Evolutionary conservation across 2,113 vertebrate genomes (phyloP), one percentile per base, ranked within the genome.

Genomic region (Proteles cristata): DNA sequence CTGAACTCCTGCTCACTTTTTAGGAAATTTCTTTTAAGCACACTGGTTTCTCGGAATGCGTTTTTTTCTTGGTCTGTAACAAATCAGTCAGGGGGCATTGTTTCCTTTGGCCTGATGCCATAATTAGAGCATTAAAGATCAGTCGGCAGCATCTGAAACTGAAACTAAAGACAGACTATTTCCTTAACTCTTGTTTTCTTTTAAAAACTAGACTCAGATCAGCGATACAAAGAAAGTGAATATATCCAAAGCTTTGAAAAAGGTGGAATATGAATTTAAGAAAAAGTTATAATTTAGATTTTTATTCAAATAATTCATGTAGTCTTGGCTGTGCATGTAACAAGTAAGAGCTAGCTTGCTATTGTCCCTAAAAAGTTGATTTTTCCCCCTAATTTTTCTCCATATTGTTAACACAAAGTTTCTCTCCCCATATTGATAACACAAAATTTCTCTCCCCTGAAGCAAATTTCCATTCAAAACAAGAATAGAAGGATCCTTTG

Each of bases 11-110:
- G 76, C 31, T 96, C n/a, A 28, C 55, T 66, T 77, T 97, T 97
- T 55, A 97, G 86, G 77, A 94, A 88, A 92, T 83, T 97, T 98
- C 97, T 84, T 94, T 65, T 97, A 97, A 98, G 74, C 28, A 68
- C 53, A 77, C 39, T 39, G 28, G 21, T 85, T 98, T 98, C 98
- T 81, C 88, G 4, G 97, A 97, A 98, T 95, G 92, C 69, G 66
- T 39, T 86, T 73, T 55, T 39, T 26, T 11, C 48, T 53, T 68
- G 10, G 5, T 61, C 87, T 86, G 31, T 28, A 68, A 66, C 6
- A 53, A 90, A 48, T 45, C 55, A 81, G 26, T 63, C 23, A 58
- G 17, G 10, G 35, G 50, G 95, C 55, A 80, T 50, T 89, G 15
- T 86, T 55, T 55, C 16, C 87, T 77, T 65, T 95, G 94, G 88